Percentiles rank a stretch among this genome's conserved stretches.
phyloP scores from a whole-genome alignment of 1,140 invertebrate species.

The Cepaea nemoralis region DNA sequence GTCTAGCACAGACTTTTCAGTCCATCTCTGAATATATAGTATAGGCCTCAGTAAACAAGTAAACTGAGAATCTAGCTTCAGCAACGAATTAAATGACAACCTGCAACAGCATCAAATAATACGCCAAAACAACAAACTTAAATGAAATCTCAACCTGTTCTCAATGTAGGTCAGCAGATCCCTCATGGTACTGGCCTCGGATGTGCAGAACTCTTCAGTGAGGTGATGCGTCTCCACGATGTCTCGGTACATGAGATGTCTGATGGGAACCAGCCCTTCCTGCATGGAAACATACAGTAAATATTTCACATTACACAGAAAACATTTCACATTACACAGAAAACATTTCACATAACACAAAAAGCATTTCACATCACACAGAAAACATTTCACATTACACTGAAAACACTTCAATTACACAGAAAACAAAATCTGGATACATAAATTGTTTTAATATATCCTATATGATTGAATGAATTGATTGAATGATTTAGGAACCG shows the following conservation, averaged over 20 bases:
- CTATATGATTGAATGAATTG: too few species aligned
- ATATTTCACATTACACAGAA: not conserved
- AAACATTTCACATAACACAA: not conserved
- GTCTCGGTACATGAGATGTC: conserved; percentile 48
- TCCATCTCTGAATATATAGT: too few species aligned
- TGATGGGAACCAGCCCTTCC: conserved; percentile 46
- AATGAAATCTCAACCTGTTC: conserved; percentile 47
- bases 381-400: too few species aligned
- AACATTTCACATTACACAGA: not conserved
- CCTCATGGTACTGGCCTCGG: conserved; percentile 55
- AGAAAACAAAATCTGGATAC: too few species aligned
- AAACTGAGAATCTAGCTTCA: too few species aligned
- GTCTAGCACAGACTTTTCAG: too few species aligned
- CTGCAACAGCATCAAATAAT: not conserved
- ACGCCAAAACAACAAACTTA: not conserved
- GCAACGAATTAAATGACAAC: too few species aligned
- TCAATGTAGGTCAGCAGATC: conserved; percentile 53
- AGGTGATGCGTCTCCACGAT: conserved; percentile 50
- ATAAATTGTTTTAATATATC: too few species aligned
- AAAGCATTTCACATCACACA: not conserved
- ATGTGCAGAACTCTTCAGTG: conserved; percentile 50
- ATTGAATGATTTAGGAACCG: too few species aligned
- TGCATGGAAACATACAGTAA: conserved; percentile 19
- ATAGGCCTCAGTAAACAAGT: too few species aligned
- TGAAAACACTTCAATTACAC: too few species aligned